Conservation (phyloP, 1,140 invertebrate genomes). For the Drosophila miranda region DNA sequence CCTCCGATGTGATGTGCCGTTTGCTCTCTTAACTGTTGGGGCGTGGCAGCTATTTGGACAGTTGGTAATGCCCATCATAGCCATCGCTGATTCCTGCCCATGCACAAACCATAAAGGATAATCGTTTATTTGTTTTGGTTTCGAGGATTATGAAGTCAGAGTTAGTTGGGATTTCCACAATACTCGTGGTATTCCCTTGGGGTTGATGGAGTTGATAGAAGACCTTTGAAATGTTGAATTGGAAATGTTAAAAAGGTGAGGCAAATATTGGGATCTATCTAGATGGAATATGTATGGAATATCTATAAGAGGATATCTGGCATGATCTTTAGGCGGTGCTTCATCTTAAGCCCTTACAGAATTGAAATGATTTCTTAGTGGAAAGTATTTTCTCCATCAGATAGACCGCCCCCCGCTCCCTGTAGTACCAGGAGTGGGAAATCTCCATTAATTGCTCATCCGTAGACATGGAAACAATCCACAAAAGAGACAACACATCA, state of each 20-base stretch:
- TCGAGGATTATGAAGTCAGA: slow-evolving; percentile 54
- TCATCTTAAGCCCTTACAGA: no score
- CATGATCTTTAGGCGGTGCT: no score
- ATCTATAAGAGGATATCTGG: no score
- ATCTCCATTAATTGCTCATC: slow-evolving; percentile 23
- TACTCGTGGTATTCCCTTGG: slow-evolving; percentile 1
- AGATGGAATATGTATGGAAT: no score
- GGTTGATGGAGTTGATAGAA: background rate
- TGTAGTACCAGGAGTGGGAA: background rate
- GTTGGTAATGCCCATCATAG: slow-evolving; percentile 74
- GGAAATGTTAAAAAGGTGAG: no score
- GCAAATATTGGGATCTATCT: no score
- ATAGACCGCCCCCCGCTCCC: no score
- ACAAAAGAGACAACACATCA: slow-evolving; percentile 38
- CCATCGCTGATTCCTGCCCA: slow-evolving; percentile 39
- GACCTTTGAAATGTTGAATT: no score
- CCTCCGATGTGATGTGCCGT: slow-evolving; percentile 14
- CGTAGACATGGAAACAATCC: slow-evolving; percentile 39
- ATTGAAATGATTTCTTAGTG: no score
- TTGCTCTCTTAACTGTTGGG: slow-evolving; percentile 63
- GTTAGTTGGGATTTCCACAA: slow-evolving; percentile 15
- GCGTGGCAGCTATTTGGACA: slow-evolving; percentile 69
- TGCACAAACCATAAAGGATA: slow-evolving; percentile 34
- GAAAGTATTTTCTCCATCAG: no score
- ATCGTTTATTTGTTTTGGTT: slow-evolving; percentile 68